Percentiles rank a stretch among this genome's conserved stretches.
Evolutionary conservation across 2,797 vertebrate species (phyloP).

Genomic region (Balearica regulorum): DNA sequence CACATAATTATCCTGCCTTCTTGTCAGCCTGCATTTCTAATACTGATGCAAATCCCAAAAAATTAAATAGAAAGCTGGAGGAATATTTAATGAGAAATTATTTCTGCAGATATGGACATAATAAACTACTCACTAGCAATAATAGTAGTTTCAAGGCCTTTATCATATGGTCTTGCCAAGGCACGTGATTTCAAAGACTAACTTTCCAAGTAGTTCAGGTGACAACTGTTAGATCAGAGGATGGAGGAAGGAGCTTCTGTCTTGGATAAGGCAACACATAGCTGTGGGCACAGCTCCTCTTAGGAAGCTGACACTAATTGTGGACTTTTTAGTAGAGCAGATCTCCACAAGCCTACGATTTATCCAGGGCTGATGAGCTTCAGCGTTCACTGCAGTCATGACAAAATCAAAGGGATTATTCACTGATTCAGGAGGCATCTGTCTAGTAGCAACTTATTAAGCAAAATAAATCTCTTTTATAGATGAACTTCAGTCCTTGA

Average conservation of each 20-base stretch:
- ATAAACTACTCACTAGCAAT: neutral
- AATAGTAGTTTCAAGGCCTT: neutral
- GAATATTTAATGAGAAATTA: neutral
- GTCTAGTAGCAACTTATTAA: neutral
- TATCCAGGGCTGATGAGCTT: neutral
- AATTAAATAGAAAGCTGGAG: neutral
- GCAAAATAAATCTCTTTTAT: neutral
- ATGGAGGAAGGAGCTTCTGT: neutral
- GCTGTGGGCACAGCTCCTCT: neutral
- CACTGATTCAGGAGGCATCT: neutral
- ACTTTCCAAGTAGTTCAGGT: neutral
- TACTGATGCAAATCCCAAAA: neutral
- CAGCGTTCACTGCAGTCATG: neutral
- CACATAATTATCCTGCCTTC: neutral
- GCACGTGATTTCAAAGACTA: neutral
- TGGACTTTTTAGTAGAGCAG: neutral
- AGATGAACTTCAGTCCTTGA: neutral
- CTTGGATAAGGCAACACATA: neutral
- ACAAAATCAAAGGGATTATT: constrained; percentile 7
- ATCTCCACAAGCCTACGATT: neutral
- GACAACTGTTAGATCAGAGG: neutral
- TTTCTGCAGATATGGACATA: neutral
- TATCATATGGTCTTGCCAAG: neutral
- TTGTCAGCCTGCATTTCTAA: neutral
- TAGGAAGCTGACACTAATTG: neutral